Base-by-base conservation (phyloP, 2,888 invertebrate genomes). In the Cinara cedri region DNA sequence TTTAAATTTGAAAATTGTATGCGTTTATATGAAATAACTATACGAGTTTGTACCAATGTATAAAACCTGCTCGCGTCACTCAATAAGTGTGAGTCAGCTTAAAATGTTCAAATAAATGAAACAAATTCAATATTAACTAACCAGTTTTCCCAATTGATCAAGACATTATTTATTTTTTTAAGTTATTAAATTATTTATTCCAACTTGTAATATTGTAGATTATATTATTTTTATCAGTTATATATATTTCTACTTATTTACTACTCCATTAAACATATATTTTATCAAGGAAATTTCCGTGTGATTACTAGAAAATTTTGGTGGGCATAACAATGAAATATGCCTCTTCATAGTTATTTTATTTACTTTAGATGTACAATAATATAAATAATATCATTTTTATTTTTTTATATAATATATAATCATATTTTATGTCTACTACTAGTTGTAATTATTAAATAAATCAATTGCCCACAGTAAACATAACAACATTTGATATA, bases 341-440 rank as follows among this genome's bases (percentile, higher is more conserved):
- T 34, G 34, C 34, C 34, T 34, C 34, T 34, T 34, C 19, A 63
- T 24, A 34, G 24, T 10, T 65, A 60, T 72, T 72, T 10, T 65
- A 60, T 72, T 72, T 62, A 75, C 51, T 54, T 75, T 65, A 49
- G 54, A 42, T 65, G 21, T 44, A 55, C 55, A 55, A 26, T 74
- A 71, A 57, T 16, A 60, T 11, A 46, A 16, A 71, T 57, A 44
- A 71, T 57, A 71, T 57, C 8, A 55, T 55, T 68, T 68, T 57
- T 57, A 57, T 72, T 57, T 51, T 24, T 44, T 65, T 42, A 51
- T 65, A 34, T 34, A 34, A 75, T 42, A 51, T 65, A 42, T 54
- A 54, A 19, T 65, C 10, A 62, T 72, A 60, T 46, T 72, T 60
- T n/a, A 60, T 75, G 8, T 65, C 8, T 42, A 11, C 16, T 42